A percentile compares a stretch with the other conserved stretches of the same genome.
Evolutionary conservation across 2,888 invertebrate genomes (phyloP).

Genomic region (Gisinianus flammeolus): DNA sequence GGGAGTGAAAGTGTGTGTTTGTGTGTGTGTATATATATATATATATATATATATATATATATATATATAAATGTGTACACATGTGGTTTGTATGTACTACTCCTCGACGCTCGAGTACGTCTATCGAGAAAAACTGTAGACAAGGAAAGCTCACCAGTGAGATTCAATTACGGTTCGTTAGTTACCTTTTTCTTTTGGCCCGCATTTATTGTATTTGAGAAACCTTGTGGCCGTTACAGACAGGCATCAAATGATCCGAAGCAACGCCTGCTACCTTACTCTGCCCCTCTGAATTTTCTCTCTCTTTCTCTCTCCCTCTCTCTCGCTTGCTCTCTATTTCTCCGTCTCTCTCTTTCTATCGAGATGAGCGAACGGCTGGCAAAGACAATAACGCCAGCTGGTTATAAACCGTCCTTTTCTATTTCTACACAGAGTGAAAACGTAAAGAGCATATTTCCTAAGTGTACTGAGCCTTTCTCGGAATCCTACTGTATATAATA

Average conservation of each 20-base stretch:
- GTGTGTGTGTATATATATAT: neutral
- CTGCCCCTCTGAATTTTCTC: neutral
- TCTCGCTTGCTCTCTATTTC: neutral
- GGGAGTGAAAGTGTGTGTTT: neutral
- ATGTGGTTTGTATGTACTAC: neutral
- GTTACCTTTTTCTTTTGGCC: conserved; percentile 19
- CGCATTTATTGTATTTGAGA: conserved; percentile 13
- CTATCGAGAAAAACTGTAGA: conserved; percentile 17
- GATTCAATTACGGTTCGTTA: conserved; percentile 40
- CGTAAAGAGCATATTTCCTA: neutral
- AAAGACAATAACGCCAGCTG: conserved; percentile 12
- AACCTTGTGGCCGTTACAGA: conserved; percentile 3
- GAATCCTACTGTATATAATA: neutral
- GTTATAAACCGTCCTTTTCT: conserved; percentile 9
- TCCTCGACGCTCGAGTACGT: neutral
- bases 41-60: neutral
- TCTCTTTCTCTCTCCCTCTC: conserved; percentile 17
- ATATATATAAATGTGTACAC: neutral
- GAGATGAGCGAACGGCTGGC: conserved; percentile 14
- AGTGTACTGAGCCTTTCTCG: neutral
- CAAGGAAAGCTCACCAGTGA: conserved; percentile 24
- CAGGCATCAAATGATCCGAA: conserved; percentile 16
- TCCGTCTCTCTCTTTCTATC: neutral
- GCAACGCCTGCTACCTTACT: neutral
- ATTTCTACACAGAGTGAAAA: neutral